phyloP scores from a whole-genome alignment of 2,888 invertebrate species.

The Leucania comma region DNA sequence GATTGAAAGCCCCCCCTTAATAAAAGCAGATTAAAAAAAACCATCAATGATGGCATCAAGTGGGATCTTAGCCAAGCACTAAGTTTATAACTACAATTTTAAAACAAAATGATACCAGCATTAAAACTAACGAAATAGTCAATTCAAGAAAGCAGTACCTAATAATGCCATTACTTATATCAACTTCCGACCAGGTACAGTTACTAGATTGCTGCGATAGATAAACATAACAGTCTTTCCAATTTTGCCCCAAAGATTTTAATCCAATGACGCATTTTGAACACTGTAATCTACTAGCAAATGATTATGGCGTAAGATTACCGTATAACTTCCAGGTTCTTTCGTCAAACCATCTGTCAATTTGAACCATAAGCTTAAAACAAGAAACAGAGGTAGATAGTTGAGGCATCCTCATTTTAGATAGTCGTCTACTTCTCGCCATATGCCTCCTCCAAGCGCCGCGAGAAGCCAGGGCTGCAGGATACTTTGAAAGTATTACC shows the following conservation, averaged over 20 bases:
- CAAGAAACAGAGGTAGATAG: not conserved
- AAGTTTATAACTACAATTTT: too few relatives aligned
- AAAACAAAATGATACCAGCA: too few relatives aligned
- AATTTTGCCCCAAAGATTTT: not conserved
- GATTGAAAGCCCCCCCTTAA: too few relatives aligned
- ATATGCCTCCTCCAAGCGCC: too few relatives aligned
- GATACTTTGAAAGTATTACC: too few relatives aligned
- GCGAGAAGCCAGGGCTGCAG: too few relatives aligned
- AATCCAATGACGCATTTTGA: slow-evolving; percentile 9
- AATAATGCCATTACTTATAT: not conserved
- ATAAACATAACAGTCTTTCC: not conserved
- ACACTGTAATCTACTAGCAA: not conserved
- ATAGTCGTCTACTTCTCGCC: too few relatives aligned
- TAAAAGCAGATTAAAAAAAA: too few relatives aligned
- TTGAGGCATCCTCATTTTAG: too few relatives aligned
- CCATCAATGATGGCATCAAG: too few relatives aligned
- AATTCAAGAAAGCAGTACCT: not conserved
- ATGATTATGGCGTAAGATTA: not conserved
- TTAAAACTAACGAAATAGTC: not conserved
- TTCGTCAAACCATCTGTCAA: not conserved
- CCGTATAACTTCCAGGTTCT: not conserved
- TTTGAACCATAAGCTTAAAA: not conserved
- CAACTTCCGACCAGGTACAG: not conserved
- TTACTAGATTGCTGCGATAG: not conserved
- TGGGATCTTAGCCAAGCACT: too few relatives aligned